A percentile compares a stretch with the other conserved stretches of the same genome.
Conservation (phyloP, 2,797 vertebrate genomes). For the Chanos chanos region DNA sequence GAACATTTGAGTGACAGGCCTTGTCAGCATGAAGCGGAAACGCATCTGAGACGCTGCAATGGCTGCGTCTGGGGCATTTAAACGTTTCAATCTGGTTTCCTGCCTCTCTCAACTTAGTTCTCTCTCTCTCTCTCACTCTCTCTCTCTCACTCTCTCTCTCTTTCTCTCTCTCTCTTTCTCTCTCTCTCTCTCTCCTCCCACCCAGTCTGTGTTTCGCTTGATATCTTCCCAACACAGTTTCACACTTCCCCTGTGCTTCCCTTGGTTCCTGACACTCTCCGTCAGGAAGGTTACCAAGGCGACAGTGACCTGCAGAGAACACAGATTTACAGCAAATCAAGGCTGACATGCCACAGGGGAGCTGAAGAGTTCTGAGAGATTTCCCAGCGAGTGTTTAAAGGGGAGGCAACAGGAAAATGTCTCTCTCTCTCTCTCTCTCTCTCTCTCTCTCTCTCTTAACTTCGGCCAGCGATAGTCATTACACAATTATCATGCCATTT, state of each 20-base stretch:
- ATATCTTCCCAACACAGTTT: neutral
- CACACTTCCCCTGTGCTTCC: slow-evolving; percentile 1
- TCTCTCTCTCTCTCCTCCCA: neutral
- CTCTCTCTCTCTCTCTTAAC: no score
- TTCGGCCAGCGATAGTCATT: no score
- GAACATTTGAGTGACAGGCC: no score
- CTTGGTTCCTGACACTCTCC: neutral
- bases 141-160: neutral
- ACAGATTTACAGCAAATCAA: slow-evolving; percentile 16
- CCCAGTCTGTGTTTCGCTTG: neutral
- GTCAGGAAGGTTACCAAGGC: slow-evolving; percentile 21
- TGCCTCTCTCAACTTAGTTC: slow-evolving; percentile 11
- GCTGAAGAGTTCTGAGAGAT: slow-evolving; percentile 5
- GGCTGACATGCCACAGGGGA: slow-evolving; percentile 35
- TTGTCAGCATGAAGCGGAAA: no score
- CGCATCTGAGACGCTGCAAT: no score
- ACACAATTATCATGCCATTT: no score
- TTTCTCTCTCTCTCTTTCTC: neutral
- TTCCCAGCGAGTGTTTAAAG: neutral
- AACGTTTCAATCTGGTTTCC: no score
- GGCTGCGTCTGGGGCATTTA: no score
- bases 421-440: no score
- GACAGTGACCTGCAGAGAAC: slow-evolving; percentile 1
- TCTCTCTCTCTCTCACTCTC: slow-evolving; percentile 1
- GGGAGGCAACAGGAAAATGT: neutral